Evolutionary conservation across 2,888 invertebrate species (phyloP).

Genomic region (Deroplatys truncata): DNA sequence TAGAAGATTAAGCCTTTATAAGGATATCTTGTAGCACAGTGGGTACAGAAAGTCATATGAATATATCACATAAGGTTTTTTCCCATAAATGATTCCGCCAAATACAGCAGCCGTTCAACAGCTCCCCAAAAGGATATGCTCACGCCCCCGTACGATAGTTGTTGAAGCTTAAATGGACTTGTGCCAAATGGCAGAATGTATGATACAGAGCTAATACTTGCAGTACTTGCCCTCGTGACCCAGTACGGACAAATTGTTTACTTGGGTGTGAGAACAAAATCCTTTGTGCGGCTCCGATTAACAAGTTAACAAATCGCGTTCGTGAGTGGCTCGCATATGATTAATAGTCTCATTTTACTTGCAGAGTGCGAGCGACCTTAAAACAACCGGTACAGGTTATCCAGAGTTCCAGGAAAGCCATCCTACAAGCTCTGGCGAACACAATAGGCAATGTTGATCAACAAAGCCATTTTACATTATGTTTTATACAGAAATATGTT

Average conservation of each 20-base stretch:
- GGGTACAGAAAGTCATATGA: too few species aligned
- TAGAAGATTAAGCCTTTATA: too few species aligned
- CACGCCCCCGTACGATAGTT: not conserved
- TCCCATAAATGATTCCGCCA: too few species aligned
- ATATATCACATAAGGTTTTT: too few species aligned
- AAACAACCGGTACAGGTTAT: not conserved
- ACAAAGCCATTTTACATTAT: not conserved
- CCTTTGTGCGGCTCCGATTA: not conserved
- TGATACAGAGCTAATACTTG: not conserved
- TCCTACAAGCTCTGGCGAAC: not conserved
- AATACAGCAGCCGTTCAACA: not conserved
- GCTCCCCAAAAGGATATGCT: not conserved
- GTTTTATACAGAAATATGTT: too few species aligned
- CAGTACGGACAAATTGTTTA: not conserved
- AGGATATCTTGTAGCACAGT: too few species aligned
- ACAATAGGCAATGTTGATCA: not conserved
- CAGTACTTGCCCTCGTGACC: not conserved
- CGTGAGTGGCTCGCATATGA: not conserved
- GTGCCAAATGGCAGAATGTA: not conserved
- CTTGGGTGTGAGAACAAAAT: not conserved
- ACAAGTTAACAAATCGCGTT: not conserved
- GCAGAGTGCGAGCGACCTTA: not conserved
- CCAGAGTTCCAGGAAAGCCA: not conserved
- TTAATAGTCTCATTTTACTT: not conserved
- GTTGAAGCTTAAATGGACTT: not conserved